phyloP scores from a whole-genome alignment of 2,888 invertebrate species.

The Itoplectis maculator region DNA sequence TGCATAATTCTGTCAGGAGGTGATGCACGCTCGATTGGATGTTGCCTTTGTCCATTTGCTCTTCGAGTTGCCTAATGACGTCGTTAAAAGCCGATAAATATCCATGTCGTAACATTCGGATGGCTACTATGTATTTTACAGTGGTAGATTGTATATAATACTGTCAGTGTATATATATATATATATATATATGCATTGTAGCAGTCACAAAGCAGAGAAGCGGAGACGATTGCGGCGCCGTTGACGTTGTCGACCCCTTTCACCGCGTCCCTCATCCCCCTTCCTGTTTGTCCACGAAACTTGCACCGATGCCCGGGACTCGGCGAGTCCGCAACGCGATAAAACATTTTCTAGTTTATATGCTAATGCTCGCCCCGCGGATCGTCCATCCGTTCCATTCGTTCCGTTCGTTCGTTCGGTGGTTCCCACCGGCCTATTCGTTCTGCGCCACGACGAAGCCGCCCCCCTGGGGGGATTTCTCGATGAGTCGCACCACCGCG shows the following conservation, averaged over 20 bases:
- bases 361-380: conserved; percentile 69
- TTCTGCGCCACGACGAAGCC: not conserved
- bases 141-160: conserved; percentile 4
- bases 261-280: conserved; percentile 19
- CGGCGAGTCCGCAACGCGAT: conserved; percentile 66
- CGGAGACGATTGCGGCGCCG: conserved; percentile 27
- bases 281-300: conserved; percentile 39
- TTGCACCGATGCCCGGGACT: conserved; percentile 54
- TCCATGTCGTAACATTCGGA: conserved; percentile 59
- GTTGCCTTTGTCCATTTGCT: conserved; percentile 62
- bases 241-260: conserved; percentile 26
- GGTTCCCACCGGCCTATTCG: conserved; percentile 57
- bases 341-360: conserved; percentile 76
- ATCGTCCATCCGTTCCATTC: conserved; percentile 61
- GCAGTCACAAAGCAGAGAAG: conserved; percentile 38
- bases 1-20: conserved; percentile 17
- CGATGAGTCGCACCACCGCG: conserved; percentile 55
- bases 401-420: conserved; percentile 48
- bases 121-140: conserved; percentile 50
- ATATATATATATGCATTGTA: conserved; percentile 28
- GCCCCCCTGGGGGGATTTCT: conserved; percentile 44
- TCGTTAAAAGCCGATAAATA: conserved; percentile 74
- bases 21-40: conserved; percentile 56
- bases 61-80: conserved; percentile 69
- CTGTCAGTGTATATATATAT: not conserved